phyloP scores from a whole-genome alignment of 1,140 invertebrate species.

The Idris sp. region DNA sequence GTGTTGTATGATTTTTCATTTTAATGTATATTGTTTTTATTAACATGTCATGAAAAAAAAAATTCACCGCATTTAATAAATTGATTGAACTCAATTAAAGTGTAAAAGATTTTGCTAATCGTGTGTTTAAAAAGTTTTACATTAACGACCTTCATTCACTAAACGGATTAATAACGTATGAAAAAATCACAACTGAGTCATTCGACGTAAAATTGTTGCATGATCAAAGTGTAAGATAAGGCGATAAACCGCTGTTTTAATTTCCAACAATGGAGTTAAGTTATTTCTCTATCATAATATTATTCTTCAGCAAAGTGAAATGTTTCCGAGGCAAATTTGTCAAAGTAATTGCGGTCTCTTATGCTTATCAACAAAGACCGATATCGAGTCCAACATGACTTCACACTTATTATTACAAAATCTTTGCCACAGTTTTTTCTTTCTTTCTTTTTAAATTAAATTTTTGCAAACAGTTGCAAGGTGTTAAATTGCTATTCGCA shows the following conservation, averaged over 20 bases:
- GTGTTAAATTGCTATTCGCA: conserved; percentile 14
- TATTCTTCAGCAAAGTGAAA: conserved; percentile 24
- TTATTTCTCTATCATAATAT: background rate
- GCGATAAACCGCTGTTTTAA: conserved; percentile 11
- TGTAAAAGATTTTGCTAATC: background rate
- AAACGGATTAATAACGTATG: conserved; percentile 22
- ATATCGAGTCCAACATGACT: conserved; percentile 26
- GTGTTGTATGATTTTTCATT: too few species aligned
- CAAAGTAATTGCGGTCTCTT: conserved; percentile 29
- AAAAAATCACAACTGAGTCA: conserved; percentile 17
- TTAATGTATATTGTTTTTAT: too few species aligned
- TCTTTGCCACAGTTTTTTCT: background rate
- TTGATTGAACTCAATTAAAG: too few species aligned
- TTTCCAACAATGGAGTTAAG: background rate
- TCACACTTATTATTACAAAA: conserved; percentile 30
- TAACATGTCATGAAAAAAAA: too few species aligned
- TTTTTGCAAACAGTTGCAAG: conserved; percentile 13
- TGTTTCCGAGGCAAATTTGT: conserved; percentile 25
- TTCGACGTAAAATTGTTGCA: conserved; percentile 6
- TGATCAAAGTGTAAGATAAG: conserved; percentile 24
- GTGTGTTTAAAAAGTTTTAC: conserved; percentile 3
- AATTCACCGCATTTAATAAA: too few species aligned
- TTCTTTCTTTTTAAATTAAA: conserved; percentile 1
- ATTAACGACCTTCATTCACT: conserved; percentile 3
- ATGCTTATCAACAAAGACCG: conserved; percentile 30